Evolutionary conservation across 1,140 invertebrate genomes (phyloP).

Genomic region (Camponotus pennsylvanicus): DNA sequence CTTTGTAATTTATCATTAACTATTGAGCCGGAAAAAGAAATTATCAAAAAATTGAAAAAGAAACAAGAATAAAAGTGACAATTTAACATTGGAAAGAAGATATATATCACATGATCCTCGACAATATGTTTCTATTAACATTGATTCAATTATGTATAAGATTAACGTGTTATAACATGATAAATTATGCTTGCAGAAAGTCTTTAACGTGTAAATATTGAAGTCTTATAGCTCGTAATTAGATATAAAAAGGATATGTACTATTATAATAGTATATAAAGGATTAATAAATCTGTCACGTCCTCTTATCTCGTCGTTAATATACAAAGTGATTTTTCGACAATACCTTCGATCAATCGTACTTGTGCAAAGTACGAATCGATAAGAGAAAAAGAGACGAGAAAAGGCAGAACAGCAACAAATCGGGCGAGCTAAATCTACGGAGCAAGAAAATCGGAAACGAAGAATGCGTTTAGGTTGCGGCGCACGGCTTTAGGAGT

Average conservation of each 20-base stretch:
- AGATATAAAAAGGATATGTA: not conserved
- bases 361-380: constrained; percentile 15
- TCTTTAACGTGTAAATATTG: not conserved
- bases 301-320: not conserved
- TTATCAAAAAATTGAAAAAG: not conserved
- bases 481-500: constrained; percentile 72
- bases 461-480: constrained; percentile 71
- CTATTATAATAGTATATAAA: not conserved
- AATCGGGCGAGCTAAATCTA: constrained; percentile 40
- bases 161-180: not conserved
- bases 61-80: not conserved
- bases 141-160: not conserved
- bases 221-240: constrained; percentile 7
- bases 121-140: not conserved
- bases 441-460: constrained; percentile 38
- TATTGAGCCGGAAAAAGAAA: not conserved
- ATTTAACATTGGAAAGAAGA: not conserved
- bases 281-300: constrained; percentile 16
- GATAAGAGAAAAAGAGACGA: constrained; percentile 1
- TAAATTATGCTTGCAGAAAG: constrained; percentile 3
- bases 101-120: not conserved
- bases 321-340: not conserved
- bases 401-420: constrained; percentile 55
- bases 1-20: not conserved
- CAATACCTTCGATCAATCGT: not conserved